Conservation (phyloP, 2,113 vertebrate species). For the Cygnus buccinator region DNA sequence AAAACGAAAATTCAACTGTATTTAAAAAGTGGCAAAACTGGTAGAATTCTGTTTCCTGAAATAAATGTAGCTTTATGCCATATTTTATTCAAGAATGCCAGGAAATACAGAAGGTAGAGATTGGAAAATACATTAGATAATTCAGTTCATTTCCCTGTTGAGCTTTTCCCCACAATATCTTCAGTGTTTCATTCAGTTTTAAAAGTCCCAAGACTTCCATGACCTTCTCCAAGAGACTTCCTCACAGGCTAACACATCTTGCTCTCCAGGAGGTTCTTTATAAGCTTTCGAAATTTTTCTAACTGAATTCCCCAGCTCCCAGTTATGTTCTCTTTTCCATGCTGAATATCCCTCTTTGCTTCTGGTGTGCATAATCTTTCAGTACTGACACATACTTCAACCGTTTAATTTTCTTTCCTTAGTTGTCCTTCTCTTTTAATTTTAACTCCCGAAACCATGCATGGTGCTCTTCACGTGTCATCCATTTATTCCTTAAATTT, state of each 20-base stretch:
- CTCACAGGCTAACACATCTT: constrained; percentile 47
- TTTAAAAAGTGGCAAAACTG: neutral
- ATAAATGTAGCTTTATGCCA: neutral
- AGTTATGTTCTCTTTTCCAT: constrained; percentile 14
- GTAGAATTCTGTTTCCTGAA: constrained; percentile 1
- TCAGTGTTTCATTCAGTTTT: constrained; percentile 68
- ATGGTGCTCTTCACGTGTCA: neutral
- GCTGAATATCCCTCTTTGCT: neutral
- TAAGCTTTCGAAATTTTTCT: constrained; percentile 49
- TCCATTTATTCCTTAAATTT: neutral
- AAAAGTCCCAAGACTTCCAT: constrained; percentile 64
- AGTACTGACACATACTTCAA: neutral
- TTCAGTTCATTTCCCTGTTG: constrained; percentile 50
- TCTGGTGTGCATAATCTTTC: neutral
- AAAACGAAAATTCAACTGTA: neutral
- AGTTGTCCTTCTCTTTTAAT: neutral
- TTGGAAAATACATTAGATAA: constrained; percentile 62
- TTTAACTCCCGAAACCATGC: neutral
- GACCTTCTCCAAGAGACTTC: constrained; percentile 46
- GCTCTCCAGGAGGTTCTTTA: constrained; percentile 62
- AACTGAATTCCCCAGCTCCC: constrained; percentile 30
- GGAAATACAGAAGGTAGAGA: constrained; percentile 48
- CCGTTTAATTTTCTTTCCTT: neutral
- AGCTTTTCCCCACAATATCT: constrained; percentile 36
- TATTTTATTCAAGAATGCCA: constrained; percentile 33